Evolutionary conservation across 2,113 vertebrate species (phyloP), one percentile per base, ranked within the genome.

Genomic region (Falco punctatus): DNA sequence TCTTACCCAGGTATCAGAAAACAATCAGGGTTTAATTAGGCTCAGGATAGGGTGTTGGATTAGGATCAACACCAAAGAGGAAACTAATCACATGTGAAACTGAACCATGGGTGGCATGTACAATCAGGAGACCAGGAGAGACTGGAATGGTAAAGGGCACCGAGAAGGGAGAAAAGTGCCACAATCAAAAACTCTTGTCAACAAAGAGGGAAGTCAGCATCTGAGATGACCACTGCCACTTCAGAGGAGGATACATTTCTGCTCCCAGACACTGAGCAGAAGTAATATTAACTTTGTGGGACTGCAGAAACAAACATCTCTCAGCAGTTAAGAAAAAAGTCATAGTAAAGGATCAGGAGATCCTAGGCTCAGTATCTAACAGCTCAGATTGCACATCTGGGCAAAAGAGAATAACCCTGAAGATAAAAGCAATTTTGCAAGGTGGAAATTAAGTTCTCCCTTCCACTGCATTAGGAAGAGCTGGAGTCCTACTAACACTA

Each of bases 11-110:
- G 38, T 75, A 81, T 92, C 69, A 90, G 65, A 83, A 64, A 86
- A 59, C 59, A 94, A 84, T 81, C 66, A 83, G 40, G 48, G 33
- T 67, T 96, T 94, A 92, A 93, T 83, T 71, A 88, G 52, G 42
- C 64, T 83, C 59, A 81, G 38, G 54, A 88, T 5, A 96, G 49
- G 80, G 13, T 42, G 42, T 42, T 42, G 42, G 42, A 42, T 42
- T 42, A 42, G 52, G 59, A 85, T 90, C 79, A 90, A 38, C 72
- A 88, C 38, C 59, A 73, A 90, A 88, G 67, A 86, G 40, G n/a
- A 86, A 93, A 81, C 15, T 26, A 83, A 90, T 71, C 64, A 38
- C 28, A 58, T 13, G 26, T 48, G 55, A 58, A 92, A 93, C 61
- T 81, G 69, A 93, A 81, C 75, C 30, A 74, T 6, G 46, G n/a